Conservation (phyloP, 2,113 vertebrate species). For the Oncorhynchus mykiss region DNA sequence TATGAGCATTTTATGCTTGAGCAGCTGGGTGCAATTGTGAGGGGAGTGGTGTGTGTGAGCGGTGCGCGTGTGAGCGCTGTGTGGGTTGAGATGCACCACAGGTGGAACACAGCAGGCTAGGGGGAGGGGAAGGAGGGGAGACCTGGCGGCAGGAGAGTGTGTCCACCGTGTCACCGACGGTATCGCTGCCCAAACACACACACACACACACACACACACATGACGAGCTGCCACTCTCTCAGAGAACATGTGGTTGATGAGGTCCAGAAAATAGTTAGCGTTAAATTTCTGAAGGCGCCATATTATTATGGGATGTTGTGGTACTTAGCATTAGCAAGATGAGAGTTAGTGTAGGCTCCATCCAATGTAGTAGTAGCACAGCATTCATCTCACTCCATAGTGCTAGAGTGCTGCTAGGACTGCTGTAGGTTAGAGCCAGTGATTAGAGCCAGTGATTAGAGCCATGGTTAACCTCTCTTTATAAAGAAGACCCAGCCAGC, state of each 20-base stretch:
- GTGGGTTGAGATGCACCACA: conserved; percentile 69
- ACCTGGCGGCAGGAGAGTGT: background rate
- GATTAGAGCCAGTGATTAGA: conserved; percentile 5
- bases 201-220: conserved; percentile 31
- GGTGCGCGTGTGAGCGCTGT: conserved; percentile 53
- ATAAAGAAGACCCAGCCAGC: conserved; percentile 52
- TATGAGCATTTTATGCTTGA: conserved; percentile 92
- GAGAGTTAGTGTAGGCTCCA: too few relatives aligned
- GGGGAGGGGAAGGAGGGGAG: background rate
- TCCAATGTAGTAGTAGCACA: too few relatives aligned
- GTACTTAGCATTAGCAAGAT: too few relatives aligned
- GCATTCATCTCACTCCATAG: background rate
- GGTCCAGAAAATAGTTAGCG: too few relatives aligned
- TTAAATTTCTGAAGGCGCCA: too few relatives aligned
- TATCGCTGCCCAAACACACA: conserved; percentile 15
- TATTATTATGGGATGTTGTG: too few relatives aligned
- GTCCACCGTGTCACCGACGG: background rate
- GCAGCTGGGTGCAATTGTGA: conserved; percentile 80
- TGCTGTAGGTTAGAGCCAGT: background rate
- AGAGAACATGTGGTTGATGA: too few relatives aligned
- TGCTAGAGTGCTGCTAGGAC: background rate
- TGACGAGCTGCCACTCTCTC: conserved; percentile 9
- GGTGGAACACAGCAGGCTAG: conserved; percentile 63
- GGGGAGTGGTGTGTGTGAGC: conserved; percentile 16
- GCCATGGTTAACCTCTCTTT: conserved; percentile 33